Evolutionary conservation across 1,140 invertebrate species (phyloP), one percentile per base, ranked within the genome.

Genomic region (Bombus fervidus): DNA sequence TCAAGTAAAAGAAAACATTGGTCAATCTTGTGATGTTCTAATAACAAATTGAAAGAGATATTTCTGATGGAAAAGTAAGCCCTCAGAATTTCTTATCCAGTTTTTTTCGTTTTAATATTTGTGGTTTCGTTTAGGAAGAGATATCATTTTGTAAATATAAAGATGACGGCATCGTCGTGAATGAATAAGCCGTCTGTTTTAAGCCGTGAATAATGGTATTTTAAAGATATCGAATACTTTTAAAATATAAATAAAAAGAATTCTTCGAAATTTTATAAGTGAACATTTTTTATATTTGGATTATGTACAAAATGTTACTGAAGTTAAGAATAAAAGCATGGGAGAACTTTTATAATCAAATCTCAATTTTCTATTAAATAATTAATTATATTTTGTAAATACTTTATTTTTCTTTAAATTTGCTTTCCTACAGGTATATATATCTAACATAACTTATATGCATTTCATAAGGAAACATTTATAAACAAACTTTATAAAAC

Each of bases 101-200:
- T 22, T 3, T 62, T 62, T 15, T 66, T 53, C 6, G 10, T 62
- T 31, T 82, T 75, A 59, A 73, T 78, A 68, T 81, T 31, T 28
- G 1, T 37, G 37, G 73, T 43, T 64, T 64, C 59, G 43, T 66
- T 34, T 34, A 25, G 41, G 18, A 74, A 69, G 39, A 83, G 85
- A 88, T 86, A 79, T 43, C 69, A 81, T 73, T 76, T 69, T 83
- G 88, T 88, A 93, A 93, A 93, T 93, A 93, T 92, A 93, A 92
- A 90, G 87, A 92, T 94, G 93, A 94, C 93, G 92, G 91, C 92
- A 93, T 92, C 90, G 43, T 59, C 15, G 31, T 68, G 85, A 76
- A 81, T 86, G 82, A 87, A 88, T 86, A 87, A 86, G 79, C 75
- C 25, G 39, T 77, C 81, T 82, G 86, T 59, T 80, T 86, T 75